Percentiles rank a stretch among this genome's conserved stretches.
Conservation (phyloP, 2,888 invertebrate genomes). For the Erebia ligea region DNA sequence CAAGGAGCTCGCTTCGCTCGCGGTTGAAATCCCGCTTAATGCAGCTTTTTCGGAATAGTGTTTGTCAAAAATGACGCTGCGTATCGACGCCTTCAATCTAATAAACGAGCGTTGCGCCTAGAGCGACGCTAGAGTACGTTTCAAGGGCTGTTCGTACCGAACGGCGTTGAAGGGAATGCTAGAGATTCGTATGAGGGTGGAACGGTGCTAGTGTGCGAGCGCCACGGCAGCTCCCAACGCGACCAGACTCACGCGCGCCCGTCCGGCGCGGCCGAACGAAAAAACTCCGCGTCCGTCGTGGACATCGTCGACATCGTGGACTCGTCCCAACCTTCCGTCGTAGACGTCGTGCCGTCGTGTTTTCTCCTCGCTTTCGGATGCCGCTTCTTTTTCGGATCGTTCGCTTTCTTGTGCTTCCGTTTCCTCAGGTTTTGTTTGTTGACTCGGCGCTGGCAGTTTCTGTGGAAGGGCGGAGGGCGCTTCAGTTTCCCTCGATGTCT, state of each 20-base stretch:
- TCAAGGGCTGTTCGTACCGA: slow-evolving; percentile 35
- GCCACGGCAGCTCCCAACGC: slow-evolving; percentile 79
- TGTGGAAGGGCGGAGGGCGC: slow-evolving; percentile 69
- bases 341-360: slow-evolving; percentile 76
- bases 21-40: too few relatives aligned
- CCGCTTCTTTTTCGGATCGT: slow-evolving; percentile 77
- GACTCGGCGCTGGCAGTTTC: slow-evolving; percentile 76
- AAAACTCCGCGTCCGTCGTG: slow-evolving; percentile 81
- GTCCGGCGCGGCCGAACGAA: slow-evolving; percentile 83
- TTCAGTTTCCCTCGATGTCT: slow-evolving; percentile 75
- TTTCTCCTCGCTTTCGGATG: slow-evolving; percentile 82
- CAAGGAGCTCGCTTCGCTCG: too few relatives aligned
- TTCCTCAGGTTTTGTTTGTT: slow-evolving; percentile 73
- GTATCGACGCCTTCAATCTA: too few relatives aligned
- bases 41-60: too few relatives aligned
- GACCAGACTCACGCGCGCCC: slow-evolving; percentile 78
- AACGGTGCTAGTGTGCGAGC: slow-evolving; percentile 79
- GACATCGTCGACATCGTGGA: slow-evolving; percentile 80
- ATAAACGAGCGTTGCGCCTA: too few relatives aligned
- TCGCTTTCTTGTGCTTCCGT: slow-evolving; percentile 79
- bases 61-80: too few relatives aligned
- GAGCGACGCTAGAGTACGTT: slow-evolving; percentile 55
- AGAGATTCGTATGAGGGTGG: slow-evolving; percentile 71
- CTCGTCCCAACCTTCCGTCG: slow-evolving; percentile 77
- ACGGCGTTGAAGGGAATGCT: slow-evolving; percentile 47